Evolutionary conservation across 1,140 invertebrate genomes (phyloP).

Genomic region (Calliopsis andreniformis): DNA sequence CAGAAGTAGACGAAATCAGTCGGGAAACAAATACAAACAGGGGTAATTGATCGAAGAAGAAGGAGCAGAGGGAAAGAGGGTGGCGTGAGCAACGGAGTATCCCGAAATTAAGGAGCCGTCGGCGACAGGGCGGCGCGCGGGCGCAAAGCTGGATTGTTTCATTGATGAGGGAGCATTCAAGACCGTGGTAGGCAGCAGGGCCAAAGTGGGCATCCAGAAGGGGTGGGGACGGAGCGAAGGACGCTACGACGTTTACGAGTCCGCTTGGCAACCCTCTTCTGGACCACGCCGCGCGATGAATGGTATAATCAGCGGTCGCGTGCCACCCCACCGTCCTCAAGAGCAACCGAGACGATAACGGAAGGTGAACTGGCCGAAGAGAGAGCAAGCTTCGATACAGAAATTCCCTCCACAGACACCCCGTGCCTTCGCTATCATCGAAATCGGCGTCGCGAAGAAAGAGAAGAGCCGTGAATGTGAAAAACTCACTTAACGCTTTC

Average conservation of each 20-base stretch:
- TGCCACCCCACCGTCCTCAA: conserved; percentile 68
- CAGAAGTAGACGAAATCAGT: background rate
- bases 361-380: conserved; percentile 43
- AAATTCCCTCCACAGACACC: conserved; percentile 24
- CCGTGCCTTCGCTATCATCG: conserved; percentile 73
- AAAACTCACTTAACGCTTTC: conserved; percentile 72
- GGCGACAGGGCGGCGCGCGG: conserved; percentile 50
- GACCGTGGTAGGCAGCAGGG: conserved; percentile 40
- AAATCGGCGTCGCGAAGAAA: conserved; percentile 61
- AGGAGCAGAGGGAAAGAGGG: background rate
- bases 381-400: conserved; percentile 29
- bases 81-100: conserved; percentile 7
- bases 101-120: conserved; percentile 55
- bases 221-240: conserved; percentile 33
- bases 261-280: conserved; percentile 74
- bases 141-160: conserved; percentile 76
- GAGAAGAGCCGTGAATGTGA: conserved; percentile 69
- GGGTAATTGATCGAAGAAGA: conserved; percentile 31
- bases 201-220: conserved; percentile 59
- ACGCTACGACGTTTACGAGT: conserved; percentile 76
- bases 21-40: conserved; percentile 23
- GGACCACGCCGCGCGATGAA: conserved; percentile 74
- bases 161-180: conserved; percentile 80
- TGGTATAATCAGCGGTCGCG: conserved; percentile 82
- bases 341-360: conserved; percentile 33